Conservation (phyloP, 2,888 invertebrate genomes). For the Apocheima hispidaria region DNA sequence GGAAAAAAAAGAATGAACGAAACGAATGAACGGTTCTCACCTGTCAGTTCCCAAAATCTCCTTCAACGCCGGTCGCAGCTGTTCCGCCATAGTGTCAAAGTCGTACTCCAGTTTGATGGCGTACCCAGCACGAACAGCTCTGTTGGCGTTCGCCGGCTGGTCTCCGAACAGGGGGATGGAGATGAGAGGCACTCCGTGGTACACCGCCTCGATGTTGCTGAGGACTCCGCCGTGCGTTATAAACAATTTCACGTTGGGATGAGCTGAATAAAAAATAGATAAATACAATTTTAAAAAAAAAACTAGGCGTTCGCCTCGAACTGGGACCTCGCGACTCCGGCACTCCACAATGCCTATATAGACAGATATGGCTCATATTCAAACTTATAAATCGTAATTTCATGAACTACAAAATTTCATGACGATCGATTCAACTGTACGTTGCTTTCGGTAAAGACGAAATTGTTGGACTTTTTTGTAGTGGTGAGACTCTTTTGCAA, state of each 20-base stretch:
- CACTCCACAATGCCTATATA: no score
- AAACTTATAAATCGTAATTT: no score
- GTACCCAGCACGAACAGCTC: constrained; percentile 53
- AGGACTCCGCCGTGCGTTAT: constrained; percentile 65
- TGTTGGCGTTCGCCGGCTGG: constrained; percentile 64
- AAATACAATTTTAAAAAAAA: no score
- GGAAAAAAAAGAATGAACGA: background rate
- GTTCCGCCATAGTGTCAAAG: constrained; percentile 47
- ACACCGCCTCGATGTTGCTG: constrained; percentile 57
- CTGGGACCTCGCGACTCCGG: no score
- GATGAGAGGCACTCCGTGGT: constrained; percentile 65
- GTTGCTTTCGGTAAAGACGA: no score
- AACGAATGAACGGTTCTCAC: constrained; percentile 38
- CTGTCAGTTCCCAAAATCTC: constrained; percentile 58
- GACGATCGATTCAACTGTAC: no score
- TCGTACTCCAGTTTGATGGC: constrained; percentile 54
- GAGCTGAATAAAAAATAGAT: constrained; percentile 47
- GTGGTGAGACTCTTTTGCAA: no score
- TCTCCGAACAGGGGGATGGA: constrained; percentile 69
- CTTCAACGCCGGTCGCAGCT: constrained; percentile 51
- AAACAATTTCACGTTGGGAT: constrained; percentile 58
- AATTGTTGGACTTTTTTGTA: no score
- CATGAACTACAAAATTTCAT: no score
- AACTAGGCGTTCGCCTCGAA: no score
- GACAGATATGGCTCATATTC: no score